These are phyloP conservation scores for Forbesichthys agassizii DNA, from an alignment of 2,113 vertebrate species.

Conservation along the genomic window DNA sequence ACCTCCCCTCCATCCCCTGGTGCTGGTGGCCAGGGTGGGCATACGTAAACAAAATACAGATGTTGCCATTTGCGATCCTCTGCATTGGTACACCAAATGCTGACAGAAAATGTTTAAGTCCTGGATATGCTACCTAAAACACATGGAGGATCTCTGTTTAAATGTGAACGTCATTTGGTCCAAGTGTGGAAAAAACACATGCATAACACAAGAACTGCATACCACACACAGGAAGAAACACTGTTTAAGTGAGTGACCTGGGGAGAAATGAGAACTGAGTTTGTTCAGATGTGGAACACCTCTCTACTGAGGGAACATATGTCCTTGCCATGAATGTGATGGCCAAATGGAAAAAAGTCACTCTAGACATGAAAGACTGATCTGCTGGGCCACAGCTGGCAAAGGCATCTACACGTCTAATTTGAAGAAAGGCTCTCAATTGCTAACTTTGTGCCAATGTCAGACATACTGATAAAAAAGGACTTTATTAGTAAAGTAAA, in stretches of 20 bases:
- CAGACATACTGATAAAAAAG: too few species aligned
- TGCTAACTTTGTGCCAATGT: too few species aligned
- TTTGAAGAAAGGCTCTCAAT: too few species aligned
- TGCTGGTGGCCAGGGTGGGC: constrained; percentile 1
- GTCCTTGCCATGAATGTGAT: constrained; percentile 48
- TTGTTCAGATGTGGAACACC: constrained; percentile 60
- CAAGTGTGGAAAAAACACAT: background rate
- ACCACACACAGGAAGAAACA: constrained; percentile 14
- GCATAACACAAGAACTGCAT: constrained; percentile 1
- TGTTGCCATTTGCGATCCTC: background rate
- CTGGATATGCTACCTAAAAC: too few species aligned
- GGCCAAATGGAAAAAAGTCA: constrained; percentile 31
- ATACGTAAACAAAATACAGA: constrained; percentile 14
- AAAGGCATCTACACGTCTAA: background rate
- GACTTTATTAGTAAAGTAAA: too few species aligned
- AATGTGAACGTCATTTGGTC: background rate
- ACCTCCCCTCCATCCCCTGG: constrained; percentile 23
- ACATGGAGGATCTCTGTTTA: too few species aligned
- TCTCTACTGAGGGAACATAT: constrained; percentile 67
- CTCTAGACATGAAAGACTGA: background rate
- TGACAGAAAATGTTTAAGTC: too few species aligned
- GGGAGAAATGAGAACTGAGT: constrained; percentile 52
- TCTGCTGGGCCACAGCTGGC: background rate
- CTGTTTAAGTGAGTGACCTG: constrained; percentile 48
- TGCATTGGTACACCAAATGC: background rate